A percentile compares a stretch with the other conserved stretches of the same genome.
These are phyloP conservation scores for Plectropomus leopardus DNA, from an alignment of 2,113 vertebrate genomes.

Conservation along the genomic window DNA sequence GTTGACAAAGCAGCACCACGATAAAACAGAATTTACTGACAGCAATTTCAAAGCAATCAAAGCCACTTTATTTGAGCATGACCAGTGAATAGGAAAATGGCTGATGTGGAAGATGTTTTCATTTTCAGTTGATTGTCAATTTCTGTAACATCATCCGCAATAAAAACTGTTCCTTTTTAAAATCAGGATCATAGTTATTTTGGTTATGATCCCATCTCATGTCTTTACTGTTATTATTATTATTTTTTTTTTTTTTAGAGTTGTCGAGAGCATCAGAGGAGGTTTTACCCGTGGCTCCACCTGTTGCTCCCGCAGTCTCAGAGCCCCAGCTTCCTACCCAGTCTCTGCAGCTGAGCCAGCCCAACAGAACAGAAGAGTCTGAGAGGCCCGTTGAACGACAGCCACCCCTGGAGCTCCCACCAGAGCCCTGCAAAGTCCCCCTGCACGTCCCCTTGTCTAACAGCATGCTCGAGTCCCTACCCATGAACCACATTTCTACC, in stretches of 20 bases:
- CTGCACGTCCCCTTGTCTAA: slow-evolving; percentile 70
- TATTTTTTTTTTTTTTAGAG: too few relatives aligned
- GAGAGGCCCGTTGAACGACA: slow-evolving; percentile 72
- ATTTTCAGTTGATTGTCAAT: not conserved
- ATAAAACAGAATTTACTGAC: not conserved
- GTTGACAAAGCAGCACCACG: not conserved
- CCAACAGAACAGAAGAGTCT: slow-evolving; percentile 67
- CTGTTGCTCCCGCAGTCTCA: slow-evolving; percentile 49
- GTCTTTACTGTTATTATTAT: not conserved
- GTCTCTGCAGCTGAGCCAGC: slow-evolving; percentile 62
- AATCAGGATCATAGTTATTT: not conserved
- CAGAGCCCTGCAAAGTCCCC: slow-evolving; percentile 75
- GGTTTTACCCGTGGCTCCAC: slow-evolving; percentile 41
- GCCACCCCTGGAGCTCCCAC: slow-evolving; percentile 61
- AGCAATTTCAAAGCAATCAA: not conserved
- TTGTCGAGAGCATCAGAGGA: slow-evolving; percentile 68
- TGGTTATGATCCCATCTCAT: not conserved
- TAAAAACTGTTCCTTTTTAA: not conserved
- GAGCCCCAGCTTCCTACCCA: slow-evolving; percentile 58
- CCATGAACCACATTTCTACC: slow-evolving; percentile 70
- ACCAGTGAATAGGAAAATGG: not conserved
- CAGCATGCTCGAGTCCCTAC: slow-evolving; percentile 77
- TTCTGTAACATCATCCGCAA: not conserved
- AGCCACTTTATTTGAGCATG: not conserved
- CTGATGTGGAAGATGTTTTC: not conserved